Conservation (phyloP, 2,888 invertebrate genomes). For the Sesia bembeciformis region DNA sequence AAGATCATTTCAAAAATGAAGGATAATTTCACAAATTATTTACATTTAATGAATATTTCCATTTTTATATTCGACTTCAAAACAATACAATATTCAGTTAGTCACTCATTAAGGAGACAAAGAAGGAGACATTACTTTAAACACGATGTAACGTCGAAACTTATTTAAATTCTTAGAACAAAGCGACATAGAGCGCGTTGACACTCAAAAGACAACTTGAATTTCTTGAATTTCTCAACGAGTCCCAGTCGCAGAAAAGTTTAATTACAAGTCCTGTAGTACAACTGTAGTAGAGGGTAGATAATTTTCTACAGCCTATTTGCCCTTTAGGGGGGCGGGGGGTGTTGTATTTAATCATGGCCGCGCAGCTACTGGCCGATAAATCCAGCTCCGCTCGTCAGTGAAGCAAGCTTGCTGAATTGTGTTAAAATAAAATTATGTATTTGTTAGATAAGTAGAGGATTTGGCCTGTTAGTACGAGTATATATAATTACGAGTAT, state of each 20-base stretch:
- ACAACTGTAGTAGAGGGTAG: conserved; percentile 29
- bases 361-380: conserved; percentile 24
- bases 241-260: conserved; percentile 19
- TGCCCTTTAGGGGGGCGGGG: conserved; percentile 25
- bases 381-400: conserved; percentile 22
- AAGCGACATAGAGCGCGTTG: neutral
- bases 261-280: conserved; percentile 60
- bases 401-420: neutral
- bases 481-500: too few relatives aligned
- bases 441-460: neutral
- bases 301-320: conserved; percentile 63
- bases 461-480: too few relatives aligned
- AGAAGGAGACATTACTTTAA: neutral
- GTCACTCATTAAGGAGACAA: neutral
- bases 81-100: neutral
- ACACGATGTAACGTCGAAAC: neutral
- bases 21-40: too few relatives aligned
- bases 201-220: neutral
- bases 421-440: neutral
- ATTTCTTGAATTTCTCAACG: neutral
- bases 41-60: too few relatives aligned
- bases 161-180: neutral
- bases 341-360: conserved; percentile 48
- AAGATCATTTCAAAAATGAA: too few relatives aligned
- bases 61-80: too few relatives aligned